phyloP scores from a whole-genome alignment of 1,140 invertebrate species.

The Marisa cornuarietis region DNA sequence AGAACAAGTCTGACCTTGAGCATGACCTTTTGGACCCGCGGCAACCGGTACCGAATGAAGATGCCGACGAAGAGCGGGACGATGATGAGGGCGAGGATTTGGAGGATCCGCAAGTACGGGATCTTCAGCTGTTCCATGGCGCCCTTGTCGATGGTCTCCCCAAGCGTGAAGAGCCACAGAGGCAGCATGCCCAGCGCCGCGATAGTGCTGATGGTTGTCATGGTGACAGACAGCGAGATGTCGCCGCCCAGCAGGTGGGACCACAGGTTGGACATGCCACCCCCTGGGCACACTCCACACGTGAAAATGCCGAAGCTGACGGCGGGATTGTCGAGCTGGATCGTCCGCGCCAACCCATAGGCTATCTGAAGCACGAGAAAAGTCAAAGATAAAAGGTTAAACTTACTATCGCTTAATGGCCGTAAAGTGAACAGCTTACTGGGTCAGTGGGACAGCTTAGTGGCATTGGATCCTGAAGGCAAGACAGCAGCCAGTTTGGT shows the following conservation, averaged over 20 bases:
- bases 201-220: conserved; percentile 61
- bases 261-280: conserved; percentile 67
- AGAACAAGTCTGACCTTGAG: conserved; percentile 18
- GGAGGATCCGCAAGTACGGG: conserved; percentile 83
- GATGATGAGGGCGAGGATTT: conserved; percentile 80
- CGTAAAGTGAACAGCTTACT: no score
- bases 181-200: conserved; percentile 83
- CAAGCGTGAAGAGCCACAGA: conserved; percentile 91
- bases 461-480: no score
- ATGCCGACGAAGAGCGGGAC: conserved; percentile 85
- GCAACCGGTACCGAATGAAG: conserved; percentile 69
- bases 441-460: no score
- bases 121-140: conserved; percentile 72
- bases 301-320: conserved; percentile 65
- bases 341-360: conserved; percentile 35
- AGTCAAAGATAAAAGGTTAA: no score
- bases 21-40: conserved; percentile 62
- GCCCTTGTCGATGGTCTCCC: conserved; percentile 73
- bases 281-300: conserved; percentile 66
- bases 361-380: conserved; percentile 32
- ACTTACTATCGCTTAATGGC: no score
- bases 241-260: conserved; percentile 67
- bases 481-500: no score
- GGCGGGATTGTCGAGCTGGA: conserved; percentile 40
- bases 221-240: conserved; percentile 65